Conservation (phyloP, 1,140 invertebrate species). For the Bacillus rossius region DNA sequence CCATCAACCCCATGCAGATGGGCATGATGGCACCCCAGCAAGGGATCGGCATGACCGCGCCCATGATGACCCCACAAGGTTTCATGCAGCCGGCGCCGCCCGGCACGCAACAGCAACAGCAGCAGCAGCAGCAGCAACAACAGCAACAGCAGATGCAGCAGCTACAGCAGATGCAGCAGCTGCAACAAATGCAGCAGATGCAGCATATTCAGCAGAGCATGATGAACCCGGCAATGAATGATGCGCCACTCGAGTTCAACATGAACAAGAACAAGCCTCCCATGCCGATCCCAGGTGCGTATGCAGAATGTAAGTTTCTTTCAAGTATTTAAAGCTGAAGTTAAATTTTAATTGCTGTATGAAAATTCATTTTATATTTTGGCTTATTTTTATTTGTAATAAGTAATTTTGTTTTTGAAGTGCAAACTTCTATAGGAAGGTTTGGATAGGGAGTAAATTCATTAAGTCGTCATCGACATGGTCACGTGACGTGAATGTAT, state of each 20-base stretch:
- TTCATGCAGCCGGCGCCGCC: constrained; percentile 42
- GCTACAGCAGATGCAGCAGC: constrained; percentile 1
- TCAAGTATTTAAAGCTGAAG: too few species aligned
- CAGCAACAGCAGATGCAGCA: constrained; percentile 12
- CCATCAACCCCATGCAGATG: constrained; percentile 27
- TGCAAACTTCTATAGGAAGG: too few species aligned
- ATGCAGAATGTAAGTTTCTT: too few species aligned
- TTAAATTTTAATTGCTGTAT: too few species aligned
- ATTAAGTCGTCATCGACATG: too few species aligned
- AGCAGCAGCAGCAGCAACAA: constrained; percentile 7
- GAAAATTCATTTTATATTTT: too few species aligned
- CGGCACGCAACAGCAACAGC: background rate
- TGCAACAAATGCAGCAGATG: constrained; percentile 9
- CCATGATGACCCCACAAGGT: constrained; percentile 40
- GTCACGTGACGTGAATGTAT: too few species aligned
- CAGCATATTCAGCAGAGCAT: constrained; percentile 10
- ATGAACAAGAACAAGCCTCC: constrained; percentile 59
- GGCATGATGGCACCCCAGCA: constrained; percentile 26
- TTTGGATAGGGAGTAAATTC: too few species aligned
- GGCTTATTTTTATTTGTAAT: too few species aligned
- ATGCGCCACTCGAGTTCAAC: constrained; percentile 61
- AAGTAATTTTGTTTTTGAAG: too few species aligned
- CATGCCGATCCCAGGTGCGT: constrained; percentile 35
- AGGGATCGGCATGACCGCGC: constrained; percentile 33
- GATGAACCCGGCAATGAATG: constrained; percentile 52